A percentile compares a stretch with the other conserved stretches of the same genome.
Evolutionary conservation across 2,113 vertebrate genomes (phyloP).

Genomic region (Xenopus borealis): DNA sequence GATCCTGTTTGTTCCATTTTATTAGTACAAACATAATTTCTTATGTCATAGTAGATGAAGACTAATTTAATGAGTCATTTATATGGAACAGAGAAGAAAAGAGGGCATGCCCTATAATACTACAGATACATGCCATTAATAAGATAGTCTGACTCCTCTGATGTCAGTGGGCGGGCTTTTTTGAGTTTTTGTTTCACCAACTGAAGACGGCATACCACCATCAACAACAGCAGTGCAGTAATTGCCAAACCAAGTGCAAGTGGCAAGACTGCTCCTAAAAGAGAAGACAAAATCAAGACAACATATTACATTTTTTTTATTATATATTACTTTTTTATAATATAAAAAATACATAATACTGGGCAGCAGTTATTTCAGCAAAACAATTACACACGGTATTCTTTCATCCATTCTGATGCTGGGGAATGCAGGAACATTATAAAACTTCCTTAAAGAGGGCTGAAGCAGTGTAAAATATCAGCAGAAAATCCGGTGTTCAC

Average conservation of each 20-base stretch:
- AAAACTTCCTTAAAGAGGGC: too few relatives aligned
- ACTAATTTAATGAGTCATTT: constrained; percentile 14
- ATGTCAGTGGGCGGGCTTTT: constrained; percentile 90
- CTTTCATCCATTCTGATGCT: too few relatives aligned
- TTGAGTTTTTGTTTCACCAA: constrained; percentile 88
- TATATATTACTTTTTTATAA: too few relatives aligned
- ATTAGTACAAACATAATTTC: neutral
- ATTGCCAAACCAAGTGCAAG: constrained; percentile 88
- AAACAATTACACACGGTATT: too few relatives aligned
- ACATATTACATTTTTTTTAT: too few relatives aligned
- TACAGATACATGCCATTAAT: constrained; percentile 99
- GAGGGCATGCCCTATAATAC: constrained; percentile 33
- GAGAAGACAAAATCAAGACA: neutral
- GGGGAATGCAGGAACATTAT: too few relatives aligned
- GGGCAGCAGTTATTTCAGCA: too few relatives aligned
- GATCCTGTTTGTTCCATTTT: neutral
- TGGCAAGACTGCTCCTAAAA: constrained; percentile 86
- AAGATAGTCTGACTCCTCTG: constrained; percentile 97
- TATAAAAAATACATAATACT: too few relatives aligned
- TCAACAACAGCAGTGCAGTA: constrained; percentile 85
- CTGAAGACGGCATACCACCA: constrained; percentile 86
- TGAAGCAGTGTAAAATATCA: too few relatives aligned
- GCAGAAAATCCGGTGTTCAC: too few relatives aligned
- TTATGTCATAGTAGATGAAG: neutral
- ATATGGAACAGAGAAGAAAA: constrained; percentile 29